Conservation (phyloP, 2,888 invertebrate genomes). For the Morpho helenor region DNA sequence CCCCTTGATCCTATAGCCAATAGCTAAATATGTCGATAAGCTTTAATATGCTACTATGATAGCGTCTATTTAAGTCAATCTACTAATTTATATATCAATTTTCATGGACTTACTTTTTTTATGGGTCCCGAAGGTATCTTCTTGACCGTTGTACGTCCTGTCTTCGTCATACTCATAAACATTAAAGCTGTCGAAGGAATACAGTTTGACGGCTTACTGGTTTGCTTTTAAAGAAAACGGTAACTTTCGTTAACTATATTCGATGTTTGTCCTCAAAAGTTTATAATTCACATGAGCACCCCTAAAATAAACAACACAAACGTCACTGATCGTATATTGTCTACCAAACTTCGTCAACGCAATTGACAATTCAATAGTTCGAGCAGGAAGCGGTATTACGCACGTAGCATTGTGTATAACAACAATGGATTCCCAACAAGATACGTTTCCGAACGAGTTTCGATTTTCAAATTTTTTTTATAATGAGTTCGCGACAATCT, state of each 20-base stretch:
- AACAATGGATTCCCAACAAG: conserved; percentile 47
- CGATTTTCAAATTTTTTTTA: conserved; percentile 23
- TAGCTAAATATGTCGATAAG: too few relatives aligned
- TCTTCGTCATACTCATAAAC: conserved; percentile 74
- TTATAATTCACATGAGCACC: conserved; percentile 4
- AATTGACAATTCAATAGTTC: conserved; percentile 49
- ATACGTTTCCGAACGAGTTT: conserved; percentile 20
- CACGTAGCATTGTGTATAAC: conserved; percentile 51
- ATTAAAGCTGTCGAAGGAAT: conserved; percentile 76
- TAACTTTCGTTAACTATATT: background rate
- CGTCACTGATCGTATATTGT: conserved; percentile 27
- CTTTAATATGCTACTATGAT: background rate
- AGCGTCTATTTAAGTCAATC: background rate
- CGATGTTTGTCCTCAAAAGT: background rate
- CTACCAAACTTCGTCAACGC: conserved; percentile 39
- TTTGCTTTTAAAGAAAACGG: conserved; percentile 27
- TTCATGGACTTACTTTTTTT: conserved; percentile 54
- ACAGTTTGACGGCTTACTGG: conserved; percentile 69
- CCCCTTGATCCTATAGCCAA: too few relatives aligned
- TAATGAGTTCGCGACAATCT: conserved; percentile 29
- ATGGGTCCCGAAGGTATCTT: conserved; percentile 63
- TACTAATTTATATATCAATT: conserved; percentile 8
- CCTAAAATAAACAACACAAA: conserved; percentile 24
- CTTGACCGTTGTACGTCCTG: conserved; percentile 60
- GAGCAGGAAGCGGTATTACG: conserved; percentile 52